These are phyloP conservation scores for Oryzias javanicus DNA, from an alignment of 2,113 vertebrate species.

Conservation along the genomic window DNA sequence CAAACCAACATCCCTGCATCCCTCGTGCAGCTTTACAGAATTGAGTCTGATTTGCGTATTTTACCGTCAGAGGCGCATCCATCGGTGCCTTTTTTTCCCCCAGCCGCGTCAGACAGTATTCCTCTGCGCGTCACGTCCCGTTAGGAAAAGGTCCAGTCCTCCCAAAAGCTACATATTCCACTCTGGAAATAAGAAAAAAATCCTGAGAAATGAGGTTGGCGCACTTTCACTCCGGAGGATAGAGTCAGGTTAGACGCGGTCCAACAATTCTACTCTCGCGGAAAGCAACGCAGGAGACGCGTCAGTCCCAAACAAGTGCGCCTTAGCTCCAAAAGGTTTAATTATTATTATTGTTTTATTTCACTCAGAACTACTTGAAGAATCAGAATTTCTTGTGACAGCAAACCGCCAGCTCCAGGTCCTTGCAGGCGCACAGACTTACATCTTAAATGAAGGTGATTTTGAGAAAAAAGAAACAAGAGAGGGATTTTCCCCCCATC, in stretches of 20 bases:
- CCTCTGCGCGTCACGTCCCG: conserved; percentile 62
- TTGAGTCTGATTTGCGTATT: conserved; percentile 37
- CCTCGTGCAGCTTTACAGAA: conserved; percentile 14
- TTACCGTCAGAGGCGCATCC: conserved; percentile 66
- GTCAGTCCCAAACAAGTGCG: conserved; percentile 79
- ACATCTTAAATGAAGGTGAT: conserved; percentile 63
- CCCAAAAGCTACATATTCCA: conserved; percentile 44
- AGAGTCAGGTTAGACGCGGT: conserved; percentile 76
- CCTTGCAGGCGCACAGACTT: conserved; percentile 58
- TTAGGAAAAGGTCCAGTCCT: conserved; percentile 59
- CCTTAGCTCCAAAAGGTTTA: conserved; percentile 79
- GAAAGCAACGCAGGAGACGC: conserved; percentile 74
- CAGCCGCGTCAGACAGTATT: conserved; percentile 45
- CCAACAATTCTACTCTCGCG: conserved; percentile 74
- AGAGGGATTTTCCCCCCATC: conserved; percentile 52
- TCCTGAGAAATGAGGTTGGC: conserved; percentile 45
- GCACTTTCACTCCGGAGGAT: conserved; percentile 60
- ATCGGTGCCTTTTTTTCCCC: conserved; percentile 35
- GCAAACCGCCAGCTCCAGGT: conserved; percentile 77
- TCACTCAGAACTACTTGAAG: conserved; percentile 26
- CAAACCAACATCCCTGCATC: background rate
- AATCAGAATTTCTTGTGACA: conserved; percentile 67
- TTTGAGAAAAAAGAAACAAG: conserved; percentile 49
- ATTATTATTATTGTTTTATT: conserved; percentile 3
- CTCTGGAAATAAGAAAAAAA: conserved; percentile 9